These are phyloP conservation scores for Coptodon bakossiorum DNA, from an alignment of 2,113 vertebrate genomes.

Conservation along the genomic window DNA sequence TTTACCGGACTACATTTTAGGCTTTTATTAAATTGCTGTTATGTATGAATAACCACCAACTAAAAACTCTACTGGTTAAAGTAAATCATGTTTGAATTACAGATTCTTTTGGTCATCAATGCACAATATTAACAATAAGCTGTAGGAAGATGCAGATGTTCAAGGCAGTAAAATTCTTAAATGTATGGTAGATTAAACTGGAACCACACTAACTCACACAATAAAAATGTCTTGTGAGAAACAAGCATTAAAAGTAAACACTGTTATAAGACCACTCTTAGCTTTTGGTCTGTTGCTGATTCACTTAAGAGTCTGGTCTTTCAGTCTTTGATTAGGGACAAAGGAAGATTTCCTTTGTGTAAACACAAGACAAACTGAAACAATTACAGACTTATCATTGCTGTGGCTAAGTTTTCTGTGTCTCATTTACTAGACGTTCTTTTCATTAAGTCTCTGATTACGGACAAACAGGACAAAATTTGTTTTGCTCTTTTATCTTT, in stretches of 20 bases:
- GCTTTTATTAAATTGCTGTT: not conserved
- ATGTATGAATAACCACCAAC: not conserved
- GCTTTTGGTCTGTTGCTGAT: slow-evolving; percentile 22
- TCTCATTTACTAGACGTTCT: not conserved
- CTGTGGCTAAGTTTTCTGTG: slow-evolving; percentile 2
- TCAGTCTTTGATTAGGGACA: not conserved
- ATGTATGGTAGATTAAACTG: not conserved
- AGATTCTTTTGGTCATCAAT: not conserved
- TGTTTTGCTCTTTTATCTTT: slow-evolving; percentile 26
- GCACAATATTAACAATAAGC: not conserved
- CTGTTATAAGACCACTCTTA: not conserved
- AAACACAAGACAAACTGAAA: slow-evolving; percentile 9
- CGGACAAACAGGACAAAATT: slow-evolving; percentile 9
- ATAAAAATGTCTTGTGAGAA: not conserved
- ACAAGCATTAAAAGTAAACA: not conserved
- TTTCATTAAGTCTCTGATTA: slow-evolving; percentile 30
- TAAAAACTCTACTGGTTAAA: not conserved
- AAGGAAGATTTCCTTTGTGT: not conserved
- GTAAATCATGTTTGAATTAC: not conserved
- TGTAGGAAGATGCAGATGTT: not conserved
- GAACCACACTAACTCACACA: not conserved
- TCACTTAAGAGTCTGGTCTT: not conserved
- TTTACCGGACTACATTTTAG: not conserved
- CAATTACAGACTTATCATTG: slow-evolving; percentile 7
- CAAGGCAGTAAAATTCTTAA: not conserved